These are phyloP conservation scores for Aplodontia rufa DNA, from an alignment of 2,113 vertebrate species.

Conservation along the genomic window DNA sequence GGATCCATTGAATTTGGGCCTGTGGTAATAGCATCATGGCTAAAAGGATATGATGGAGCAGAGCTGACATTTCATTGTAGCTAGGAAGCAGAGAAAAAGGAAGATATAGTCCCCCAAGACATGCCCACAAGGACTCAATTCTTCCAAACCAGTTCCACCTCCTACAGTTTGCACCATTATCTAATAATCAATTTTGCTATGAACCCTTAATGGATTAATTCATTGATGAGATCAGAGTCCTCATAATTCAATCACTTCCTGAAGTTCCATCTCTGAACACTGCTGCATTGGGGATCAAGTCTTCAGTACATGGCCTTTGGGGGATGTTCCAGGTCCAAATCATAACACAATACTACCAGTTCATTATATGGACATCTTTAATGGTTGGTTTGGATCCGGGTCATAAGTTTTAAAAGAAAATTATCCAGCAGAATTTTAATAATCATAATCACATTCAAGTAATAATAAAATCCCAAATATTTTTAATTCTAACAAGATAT, in stretches of 20 bases:
- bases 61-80: neutral
- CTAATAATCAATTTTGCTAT: no score
- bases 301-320: neutral
- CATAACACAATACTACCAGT: neutral
- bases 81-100: neutral
- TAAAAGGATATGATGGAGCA: neutral
- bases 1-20: neutral
- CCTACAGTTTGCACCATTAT: neutral
- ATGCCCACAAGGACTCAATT: neutral
- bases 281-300: neutral
- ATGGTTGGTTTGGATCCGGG: neutral
- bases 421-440: neutral
- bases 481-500: neutral
- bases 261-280: neutral
- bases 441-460: neutral
- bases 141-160: neutral
- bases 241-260: neutral
- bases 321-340: neutral
- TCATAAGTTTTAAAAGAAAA: neutral
- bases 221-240: neutral
- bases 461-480: neutral
- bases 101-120: neutral
- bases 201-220: neutral
- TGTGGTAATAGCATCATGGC: neutral
- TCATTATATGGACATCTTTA: neutral